phyloP scores from a whole-genome alignment of 2,113 vertebrate species.

The Haplochromis burtoni region DNA sequence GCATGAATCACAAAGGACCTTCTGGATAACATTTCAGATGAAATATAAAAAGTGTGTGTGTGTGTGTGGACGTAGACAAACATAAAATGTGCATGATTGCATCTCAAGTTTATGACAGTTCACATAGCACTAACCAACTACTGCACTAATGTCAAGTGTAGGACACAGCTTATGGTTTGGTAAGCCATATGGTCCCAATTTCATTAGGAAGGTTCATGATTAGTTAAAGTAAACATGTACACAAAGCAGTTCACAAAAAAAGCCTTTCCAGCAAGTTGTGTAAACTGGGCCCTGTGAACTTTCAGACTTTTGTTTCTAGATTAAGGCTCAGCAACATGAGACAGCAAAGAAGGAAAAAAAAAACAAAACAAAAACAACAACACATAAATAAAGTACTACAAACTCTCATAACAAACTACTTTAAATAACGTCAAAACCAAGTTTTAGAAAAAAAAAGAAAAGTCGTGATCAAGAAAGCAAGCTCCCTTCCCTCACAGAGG shows the following conservation, averaged over 20 bases:
- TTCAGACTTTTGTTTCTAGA: neutral
- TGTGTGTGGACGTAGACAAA: neutral
- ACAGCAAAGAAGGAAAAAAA: neutral
- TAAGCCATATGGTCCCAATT: slow-evolving; percentile 27
- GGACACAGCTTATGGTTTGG: neutral
- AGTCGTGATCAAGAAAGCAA: neutral
- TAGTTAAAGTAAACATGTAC: neutral
- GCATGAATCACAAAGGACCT: neutral
- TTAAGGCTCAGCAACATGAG: neutral
- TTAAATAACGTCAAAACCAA: neutral
- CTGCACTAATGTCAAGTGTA: neutral
- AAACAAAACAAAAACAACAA: neutral
- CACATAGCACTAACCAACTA: neutral
- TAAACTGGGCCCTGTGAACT: neutral
- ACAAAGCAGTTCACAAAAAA: neutral
- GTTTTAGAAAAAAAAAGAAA: neutral
- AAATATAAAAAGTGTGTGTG: neutral
- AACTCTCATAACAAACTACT: neutral
- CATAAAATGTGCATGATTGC: slow-evolving; percentile 6
- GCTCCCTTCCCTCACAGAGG: slow-evolving; percentile 66
- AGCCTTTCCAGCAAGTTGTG: neutral
- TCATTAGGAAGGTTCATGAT: slow-evolving; percentile 1
- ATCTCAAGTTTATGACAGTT: slow-evolving; percentile 27
- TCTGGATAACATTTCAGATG: neutral
- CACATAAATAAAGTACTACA: neutral